Evolutionary conservation across 2,888 invertebrate genomes (phyloP).

Genomic region (Phrixothrix hirtus): DNA sequence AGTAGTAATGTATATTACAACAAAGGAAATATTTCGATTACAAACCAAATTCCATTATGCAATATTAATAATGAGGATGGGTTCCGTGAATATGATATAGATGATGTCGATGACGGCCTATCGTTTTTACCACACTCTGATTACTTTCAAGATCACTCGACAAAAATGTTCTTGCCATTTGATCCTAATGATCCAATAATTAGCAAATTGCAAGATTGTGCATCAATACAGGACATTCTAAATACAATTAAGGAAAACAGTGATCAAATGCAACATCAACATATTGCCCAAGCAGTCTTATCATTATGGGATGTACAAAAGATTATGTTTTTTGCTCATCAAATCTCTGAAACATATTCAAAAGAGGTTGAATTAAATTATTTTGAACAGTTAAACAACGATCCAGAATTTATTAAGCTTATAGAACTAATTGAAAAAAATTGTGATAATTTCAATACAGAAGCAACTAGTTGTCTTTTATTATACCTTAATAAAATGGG

Average conservation of each 20-base stretch:
- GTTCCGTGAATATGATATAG: too few species aligned
- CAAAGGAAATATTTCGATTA: too few species aligned
- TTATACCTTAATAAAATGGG: constrained; percentile 59
- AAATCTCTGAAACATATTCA: background rate
- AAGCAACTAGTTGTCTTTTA: constrained; percentile 55
- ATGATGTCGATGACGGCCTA: too few species aligned
- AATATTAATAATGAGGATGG: too few species aligned
- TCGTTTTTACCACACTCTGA: background rate
- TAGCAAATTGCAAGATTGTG: constrained; percentile 45
- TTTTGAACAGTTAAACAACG: constrained; percentile 42
- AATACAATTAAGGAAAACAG: constrained; percentile 44
- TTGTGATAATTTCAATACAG: constrained; percentile 47
- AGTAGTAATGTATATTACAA: constrained; percentile 49
- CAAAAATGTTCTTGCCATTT: constrained; percentile 39
- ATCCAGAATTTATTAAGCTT: constrained; percentile 45
- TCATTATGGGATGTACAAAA: constrained; percentile 53
- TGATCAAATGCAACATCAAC: constrained; percentile 34
- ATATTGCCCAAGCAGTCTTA: constrained; percentile 48
- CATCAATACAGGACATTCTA: constrained; percentile 52
- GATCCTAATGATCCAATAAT: constrained; percentile 43
- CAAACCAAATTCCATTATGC: too few species aligned
- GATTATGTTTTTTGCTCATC: constrained; percentile 46
- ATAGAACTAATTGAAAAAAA: constrained; percentile 44
- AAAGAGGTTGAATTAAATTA: constrained; percentile 38
- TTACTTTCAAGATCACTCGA: background rate